phyloP scores from a whole-genome alignment of 2,888 invertebrate genomes.

The Drosophila kanekoi region DNA sequence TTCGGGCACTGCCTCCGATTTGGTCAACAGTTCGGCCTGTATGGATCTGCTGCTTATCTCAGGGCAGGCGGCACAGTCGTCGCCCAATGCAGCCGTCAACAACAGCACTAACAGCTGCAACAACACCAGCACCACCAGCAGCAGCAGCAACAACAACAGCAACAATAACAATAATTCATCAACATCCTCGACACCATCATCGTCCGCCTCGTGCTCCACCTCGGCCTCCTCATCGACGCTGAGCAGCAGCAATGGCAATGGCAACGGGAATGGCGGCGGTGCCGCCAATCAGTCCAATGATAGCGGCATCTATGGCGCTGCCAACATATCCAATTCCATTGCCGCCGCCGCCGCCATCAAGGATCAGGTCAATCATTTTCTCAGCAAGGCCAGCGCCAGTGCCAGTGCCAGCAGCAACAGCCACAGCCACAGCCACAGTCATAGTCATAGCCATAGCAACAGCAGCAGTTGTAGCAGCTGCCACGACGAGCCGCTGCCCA shows the following conservation, averaged over 20 bases:
- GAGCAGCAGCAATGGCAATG: conserved; percentile 43
- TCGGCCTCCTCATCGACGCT: conserved; percentile 42
- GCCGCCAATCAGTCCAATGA: conserved; percentile 79
- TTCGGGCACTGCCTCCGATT: conserved; percentile 76
- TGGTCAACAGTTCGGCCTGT: conserved; percentile 70
- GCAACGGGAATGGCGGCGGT: conserved; percentile 45
- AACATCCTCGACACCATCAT: conserved; percentile 74
- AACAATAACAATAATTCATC: conserved; percentile 40
- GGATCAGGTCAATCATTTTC: conserved; percentile 61
- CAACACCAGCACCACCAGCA: background rate
- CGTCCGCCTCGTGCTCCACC: conserved; percentile 56
- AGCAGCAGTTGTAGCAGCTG: conserved; percentile 43
- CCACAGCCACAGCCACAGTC: conserved; percentile 20
- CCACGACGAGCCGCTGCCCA: conserved; percentile 54
- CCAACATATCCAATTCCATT: conserved; percentile 47
- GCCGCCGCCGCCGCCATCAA: conserved; percentile 31
- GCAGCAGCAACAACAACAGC: background rate
- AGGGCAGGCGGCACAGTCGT: conserved; percentile 74
- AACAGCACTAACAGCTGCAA: background rate
- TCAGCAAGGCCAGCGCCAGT: conserved; percentile 56
- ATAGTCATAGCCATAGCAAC: conserved; percentile 33
- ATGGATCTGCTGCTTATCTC: conserved; percentile 73
- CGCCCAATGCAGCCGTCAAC: conserved; percentile 73
- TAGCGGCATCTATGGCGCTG: conserved; percentile 70
- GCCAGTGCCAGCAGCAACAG: conserved; percentile 36